Evolutionary conservation across 1,140 invertebrate species (phyloP).

Genomic region (Manduca sexta): DNA sequence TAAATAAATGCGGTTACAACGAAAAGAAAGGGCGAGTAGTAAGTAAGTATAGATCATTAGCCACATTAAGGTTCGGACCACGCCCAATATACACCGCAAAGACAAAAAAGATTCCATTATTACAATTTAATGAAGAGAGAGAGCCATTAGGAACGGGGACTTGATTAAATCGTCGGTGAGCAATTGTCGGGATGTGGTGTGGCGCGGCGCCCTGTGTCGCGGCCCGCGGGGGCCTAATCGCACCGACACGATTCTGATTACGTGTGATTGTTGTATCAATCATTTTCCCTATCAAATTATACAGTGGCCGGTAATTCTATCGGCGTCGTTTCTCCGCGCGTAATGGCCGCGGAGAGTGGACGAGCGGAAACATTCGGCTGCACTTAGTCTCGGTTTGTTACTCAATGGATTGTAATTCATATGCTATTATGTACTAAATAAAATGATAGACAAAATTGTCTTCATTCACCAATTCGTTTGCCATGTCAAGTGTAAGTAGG

Average conservation of each 20-base stretch:
- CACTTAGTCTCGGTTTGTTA: slow-evolving; percentile 69
- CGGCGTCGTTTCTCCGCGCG: slow-evolving; percentile 34
- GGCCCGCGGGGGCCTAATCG: slow-evolving; percentile 51
- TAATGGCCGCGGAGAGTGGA: slow-evolving; percentile 43
- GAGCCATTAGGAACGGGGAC: slow-evolving; percentile 57
- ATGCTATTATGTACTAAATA: slow-evolving; percentile 37
- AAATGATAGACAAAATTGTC: slow-evolving; percentile 22
- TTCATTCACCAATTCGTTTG: slow-evolving; percentile 2
- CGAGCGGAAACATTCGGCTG: slow-evolving; percentile 50
- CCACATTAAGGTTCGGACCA: slow-evolving; percentile 16
- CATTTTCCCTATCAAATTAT: slow-evolving; percentile 71
- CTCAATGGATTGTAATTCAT: slow-evolving; percentile 55
- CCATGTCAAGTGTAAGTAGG: too few species aligned
- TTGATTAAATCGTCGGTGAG: slow-evolving; percentile 67
- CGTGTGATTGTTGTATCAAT: slow-evolving; percentile 70
- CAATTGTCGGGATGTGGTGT: slow-evolving; percentile 44
- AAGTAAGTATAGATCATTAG: slow-evolving; percentile 10
- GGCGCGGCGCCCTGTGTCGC: slow-evolving; percentile 44
- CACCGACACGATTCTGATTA: slow-evolving; percentile 65
- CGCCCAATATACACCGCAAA: slow-evolving; percentile 31
- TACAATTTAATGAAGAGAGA: slow-evolving; percentile 69
- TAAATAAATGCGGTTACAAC: background rate
- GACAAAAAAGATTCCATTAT: slow-evolving; percentile 62
- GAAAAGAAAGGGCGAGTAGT: background rate
- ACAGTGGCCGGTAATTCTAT: slow-evolving; percentile 66